Conservation (phyloP, 1,140 invertebrate species). For the Pseudomyrmex concolor region DNA sequence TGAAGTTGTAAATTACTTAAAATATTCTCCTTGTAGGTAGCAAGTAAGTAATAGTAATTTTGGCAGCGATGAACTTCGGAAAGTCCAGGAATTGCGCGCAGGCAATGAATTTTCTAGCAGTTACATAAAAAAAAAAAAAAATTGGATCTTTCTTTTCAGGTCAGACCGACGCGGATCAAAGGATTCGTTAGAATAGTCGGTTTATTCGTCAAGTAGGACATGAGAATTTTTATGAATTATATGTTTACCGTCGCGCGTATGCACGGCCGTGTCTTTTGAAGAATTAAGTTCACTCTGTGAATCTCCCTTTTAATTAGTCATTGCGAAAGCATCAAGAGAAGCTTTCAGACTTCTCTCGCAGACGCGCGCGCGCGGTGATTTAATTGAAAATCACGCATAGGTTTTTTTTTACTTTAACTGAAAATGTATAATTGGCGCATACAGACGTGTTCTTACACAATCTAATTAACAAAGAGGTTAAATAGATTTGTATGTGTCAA, state of each 20-base stretch:
- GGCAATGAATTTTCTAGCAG: not conserved
- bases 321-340: not conserved
- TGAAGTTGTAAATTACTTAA: not conserved
- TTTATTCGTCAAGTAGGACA: not conserved
- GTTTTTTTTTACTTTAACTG: slow-evolving; percentile 38
- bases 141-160: not conserved
- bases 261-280: not conserved
- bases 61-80: not conserved
- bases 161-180: not conserved
- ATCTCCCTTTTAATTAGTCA: slow-evolving; percentile 32
- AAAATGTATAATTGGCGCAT: not conserved
- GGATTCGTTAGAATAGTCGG: not conserved
- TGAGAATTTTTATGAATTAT: not conserved
- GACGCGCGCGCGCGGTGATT: not conserved
- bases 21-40: not conserved
- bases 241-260: not conserved
- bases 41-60: too few relatives aligned
- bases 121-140: not conserved
- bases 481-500: slow-evolving; percentile 33
- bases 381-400: slow-evolving; percentile 16
- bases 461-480: slow-evolving; percentile 38
- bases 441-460: slow-evolving; percentile 30
- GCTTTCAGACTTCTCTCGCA: not conserved
- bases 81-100: not conserved
- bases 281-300: slow-evolving; percentile 16